Evolutionary conservation across 2,888 invertebrate genomes (phyloP), one percentile per base, ranked within the genome.

Genomic region (Hipparchia semele): DNA sequence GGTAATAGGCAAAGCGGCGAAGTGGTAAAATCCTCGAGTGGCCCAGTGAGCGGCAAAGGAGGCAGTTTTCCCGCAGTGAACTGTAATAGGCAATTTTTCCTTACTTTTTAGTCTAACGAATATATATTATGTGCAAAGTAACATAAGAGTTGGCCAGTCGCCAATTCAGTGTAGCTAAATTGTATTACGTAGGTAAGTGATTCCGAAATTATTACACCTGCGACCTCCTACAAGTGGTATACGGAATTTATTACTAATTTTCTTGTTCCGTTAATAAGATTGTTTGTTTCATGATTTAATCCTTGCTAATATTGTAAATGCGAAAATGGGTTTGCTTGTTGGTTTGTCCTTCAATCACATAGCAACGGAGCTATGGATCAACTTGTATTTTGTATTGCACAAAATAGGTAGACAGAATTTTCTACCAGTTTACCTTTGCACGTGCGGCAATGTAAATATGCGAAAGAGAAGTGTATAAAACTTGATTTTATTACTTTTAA

Each of bases 151-250:
- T 76, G 76, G 76, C 60, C 12, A 33, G 46, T 59, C 39, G 76
- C 76, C 76, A 76, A 72, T 61, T 71, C 74, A 46, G 68, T 74
- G 71, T 76, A 71, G 68, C 72, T 72, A 60, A 73, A 73, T 73
- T 71, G 56, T 75, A 70, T 76, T 74, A 72, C 68, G 72, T 73
- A 75, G 70, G 65, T 72, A 75, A 72, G 65, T 72, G 62, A 72
- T 72, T 62, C 66, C 51, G 58, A 70, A 69, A 70, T 74, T 71
- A 73, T 73, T 75, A 71, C 74, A 76, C 76, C 76, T 76, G 76
- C 58, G 74, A 61, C 70, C 76, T 76, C 74, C 58, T 72, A 61
- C 70, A 66, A 64, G 58, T 12, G 6, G 10, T 60, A 51, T 33
- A n/a, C 10, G n/a, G n/a, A 51, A 60, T 60, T 68, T 59, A 68